Percentiles rank a stretch among this genome's conserved stretches.
Conservation (phyloP, 2,113 vertebrate species). For the Castor canadensis region DNA sequence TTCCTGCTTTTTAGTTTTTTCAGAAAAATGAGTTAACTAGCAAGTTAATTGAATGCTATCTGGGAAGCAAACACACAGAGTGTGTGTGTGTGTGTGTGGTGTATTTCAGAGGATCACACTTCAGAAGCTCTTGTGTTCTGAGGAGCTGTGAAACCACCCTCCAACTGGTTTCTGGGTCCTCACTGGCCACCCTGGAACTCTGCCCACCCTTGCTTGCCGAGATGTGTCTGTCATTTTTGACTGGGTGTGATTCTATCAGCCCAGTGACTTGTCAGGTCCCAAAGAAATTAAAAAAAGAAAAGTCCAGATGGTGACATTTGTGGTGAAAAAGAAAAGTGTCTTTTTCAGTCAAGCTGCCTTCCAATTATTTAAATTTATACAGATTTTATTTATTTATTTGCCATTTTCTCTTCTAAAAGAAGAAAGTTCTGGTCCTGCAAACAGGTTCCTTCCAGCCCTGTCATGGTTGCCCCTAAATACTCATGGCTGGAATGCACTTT, state of each 20-base stretch:
- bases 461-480: background rate
- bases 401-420: constrained; percentile 69
- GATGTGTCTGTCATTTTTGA: constrained; percentile 80
- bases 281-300: constrained; percentile 82
- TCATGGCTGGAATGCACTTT: background rate
- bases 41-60: constrained; percentile 45
- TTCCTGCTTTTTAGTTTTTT: constrained; percentile 39
- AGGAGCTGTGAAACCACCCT: background rate
- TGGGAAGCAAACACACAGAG: background rate
- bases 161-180: constrained; percentile 57
- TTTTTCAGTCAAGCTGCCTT: constrained; percentile 82
- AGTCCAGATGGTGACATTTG: constrained; percentile 83
- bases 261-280: constrained; percentile 81
- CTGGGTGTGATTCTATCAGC: constrained; percentile 80
- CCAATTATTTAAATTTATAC: constrained; percentile 83
- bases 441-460: background rate
- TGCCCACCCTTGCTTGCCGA: constrained; percentile 62
- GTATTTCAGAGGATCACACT: constrained; percentile 45
- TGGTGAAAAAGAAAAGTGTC: constrained; percentile 82
- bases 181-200: constrained; percentile 69
- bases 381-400: constrained; percentile 81
- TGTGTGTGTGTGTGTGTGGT: background rate
- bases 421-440: constrained; percentile 43
- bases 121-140: constrained; percentile 13
- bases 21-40: constrained; percentile 53